Conservation (phyloP, 37 sponge, comb jelly and placozoan species). For the Tethya wilhelma region DNA sequence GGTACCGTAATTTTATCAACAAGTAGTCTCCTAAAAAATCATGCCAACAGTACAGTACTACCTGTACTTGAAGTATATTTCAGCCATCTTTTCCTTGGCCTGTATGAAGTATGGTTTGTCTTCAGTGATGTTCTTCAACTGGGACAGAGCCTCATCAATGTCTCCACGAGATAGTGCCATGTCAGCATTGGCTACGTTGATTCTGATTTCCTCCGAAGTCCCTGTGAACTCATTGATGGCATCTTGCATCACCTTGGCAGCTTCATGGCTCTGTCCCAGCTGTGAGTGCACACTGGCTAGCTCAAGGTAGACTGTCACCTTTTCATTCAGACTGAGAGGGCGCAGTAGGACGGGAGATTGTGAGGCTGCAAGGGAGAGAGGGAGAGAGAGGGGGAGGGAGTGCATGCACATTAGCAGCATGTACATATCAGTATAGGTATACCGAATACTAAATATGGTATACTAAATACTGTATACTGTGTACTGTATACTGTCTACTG, state of each 20-base stretch:
- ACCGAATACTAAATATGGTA: neutral
- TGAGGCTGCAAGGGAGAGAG: neutral
- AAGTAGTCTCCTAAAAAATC: neutral
- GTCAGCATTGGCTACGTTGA: slow-evolving; percentile 89
- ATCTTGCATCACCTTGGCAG: slow-evolving; percentile 94
- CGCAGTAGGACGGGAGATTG: neutral
- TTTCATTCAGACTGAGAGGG: slow-evolving; percentile 52
- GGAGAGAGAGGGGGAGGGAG: neutral
- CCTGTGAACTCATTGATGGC: slow-evolving; percentile 83
- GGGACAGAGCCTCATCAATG: slow-evolving; percentile 69
- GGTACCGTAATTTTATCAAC: neutral
- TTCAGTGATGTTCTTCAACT: slow-evolving; percentile 69
- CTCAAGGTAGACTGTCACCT: slow-evolving; percentile 73
- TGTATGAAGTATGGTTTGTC: slow-evolving; percentile 86
- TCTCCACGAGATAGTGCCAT: slow-evolving; percentile 75
- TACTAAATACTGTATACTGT: no score
- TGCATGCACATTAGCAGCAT: neutral
- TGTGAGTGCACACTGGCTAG: slow-evolving; percentile 58
- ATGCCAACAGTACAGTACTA: neutral
- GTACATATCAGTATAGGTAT: neutral
- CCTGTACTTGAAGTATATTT: slow-evolving; percentile 80
- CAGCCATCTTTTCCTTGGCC: slow-evolving; percentile 94
- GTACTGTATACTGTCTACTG: no score
- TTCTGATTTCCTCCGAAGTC: slow-evolving; percentile 82
- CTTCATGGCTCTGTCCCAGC: slow-evolving; percentile 72